Evolutionary conservation across 2,797 vertebrate genomes (phyloP).

Genomic region (Oreochromis grahami): DNA sequence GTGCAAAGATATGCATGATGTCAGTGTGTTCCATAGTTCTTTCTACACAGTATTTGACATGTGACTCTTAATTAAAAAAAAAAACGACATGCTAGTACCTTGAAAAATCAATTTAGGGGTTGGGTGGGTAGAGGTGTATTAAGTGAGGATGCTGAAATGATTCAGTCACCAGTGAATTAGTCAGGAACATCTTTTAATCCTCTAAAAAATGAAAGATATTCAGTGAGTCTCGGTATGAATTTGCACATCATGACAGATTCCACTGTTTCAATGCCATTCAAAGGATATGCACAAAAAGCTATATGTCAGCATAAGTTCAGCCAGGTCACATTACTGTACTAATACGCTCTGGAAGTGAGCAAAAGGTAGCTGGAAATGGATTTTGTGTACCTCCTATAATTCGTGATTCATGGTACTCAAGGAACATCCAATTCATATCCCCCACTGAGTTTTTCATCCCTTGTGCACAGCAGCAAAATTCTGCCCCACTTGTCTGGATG

Average conservation of each 20-base stretch:
- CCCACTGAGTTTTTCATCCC: slow-evolving; percentile 55
- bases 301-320: slow-evolving; percentile 20
- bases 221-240: neutral
- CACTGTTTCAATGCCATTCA: neutral
- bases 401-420: slow-evolving; percentile 48
- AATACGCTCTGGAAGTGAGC: neutral
- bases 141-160: neutral
- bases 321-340: slow-evolving; percentile 1
- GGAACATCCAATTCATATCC: slow-evolving; percentile 54
- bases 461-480: slow-evolving; percentile 65
- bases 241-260: neutral
- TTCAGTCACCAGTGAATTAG: neutral
- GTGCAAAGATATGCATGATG: neutral
- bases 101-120: neutral
- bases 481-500: slow-evolving; percentile 57
- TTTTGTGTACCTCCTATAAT: slow-evolving; percentile 54
- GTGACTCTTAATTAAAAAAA: neutral
- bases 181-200: slow-evolving; percentile 2
- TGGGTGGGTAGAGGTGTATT: neutral
- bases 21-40: neutral
- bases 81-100: neutral
- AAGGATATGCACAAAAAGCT: neutral
- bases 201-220: neutral
- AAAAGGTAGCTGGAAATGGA: slow-evolving; percentile 11
- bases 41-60: neutral